Base-by-base conservation (phyloP, 2,113 vertebrate species). In the Tamias sibiricus region DNA sequence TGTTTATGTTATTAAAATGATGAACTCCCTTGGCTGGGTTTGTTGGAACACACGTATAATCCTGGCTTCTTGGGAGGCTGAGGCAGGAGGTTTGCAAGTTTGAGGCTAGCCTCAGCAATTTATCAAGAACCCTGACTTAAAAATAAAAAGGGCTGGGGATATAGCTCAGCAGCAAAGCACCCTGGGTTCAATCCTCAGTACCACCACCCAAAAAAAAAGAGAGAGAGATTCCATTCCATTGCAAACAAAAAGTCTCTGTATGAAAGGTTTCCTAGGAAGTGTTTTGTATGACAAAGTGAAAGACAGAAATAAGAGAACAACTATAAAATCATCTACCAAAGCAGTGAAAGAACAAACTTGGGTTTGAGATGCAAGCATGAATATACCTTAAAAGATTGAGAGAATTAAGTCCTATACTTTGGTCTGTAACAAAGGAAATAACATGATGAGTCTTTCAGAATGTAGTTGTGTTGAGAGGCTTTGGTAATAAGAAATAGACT, bases 1-100 rank as follows among this genome's bases (percentile, higher is more conserved):
- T 64, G 35, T 40, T 75, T 95, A 69, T 82, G 26, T 92, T 97
- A n/a, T 72, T 92, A 37, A 85, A 96, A 91, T 94, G 62, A 91
- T 88, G 77, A 95, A 86, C 83, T 96, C n/a, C n/a, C 26, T 62
- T 57, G 54, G 8, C 26, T 11, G 26, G 59, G 9, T 62, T 24
- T 62, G 59, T 8, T 62, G 59, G 24, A 62, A 62, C 59, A 62
- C 59, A 62, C 59, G 9, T 59, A 59, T 26, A 59, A 59, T 62
- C 24, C 59, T 24, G 28, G 9, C 24, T 62, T 62, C 59, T 62
- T 62, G 59, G 59, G 59, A 62, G 24, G 3, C 59, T 62, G 24
- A 62, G 59, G 59, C 59, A 62, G 59, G 59, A 62, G 59, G 59
- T 26, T 28, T 62, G 9, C 59, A 28, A 28, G 59, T 62, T 62